Conservation (phyloP, 2,113 vertebrate genomes). For the Plestiodon gilberti region DNA sequence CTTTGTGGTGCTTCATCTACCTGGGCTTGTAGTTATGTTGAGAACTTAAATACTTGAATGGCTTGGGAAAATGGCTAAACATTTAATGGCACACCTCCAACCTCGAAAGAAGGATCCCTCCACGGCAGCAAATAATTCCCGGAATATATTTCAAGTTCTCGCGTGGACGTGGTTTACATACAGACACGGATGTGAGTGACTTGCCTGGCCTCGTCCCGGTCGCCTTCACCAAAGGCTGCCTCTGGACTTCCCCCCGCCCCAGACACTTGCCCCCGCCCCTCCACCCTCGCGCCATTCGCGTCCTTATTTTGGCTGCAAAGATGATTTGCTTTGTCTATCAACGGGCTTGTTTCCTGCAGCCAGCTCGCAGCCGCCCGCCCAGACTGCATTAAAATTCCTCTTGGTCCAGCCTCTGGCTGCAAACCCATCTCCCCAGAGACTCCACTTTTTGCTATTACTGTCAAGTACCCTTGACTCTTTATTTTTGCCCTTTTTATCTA, state of each 20-base stretch:
- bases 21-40: background rate
- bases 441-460: conserved; percentile 95
- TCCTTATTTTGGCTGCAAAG: conserved; percentile 58
- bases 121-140: background rate
- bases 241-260: background rate
- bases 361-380: conserved; percentile 64
- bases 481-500: conserved; percentile 99
- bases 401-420: conserved; percentile 76
- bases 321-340: conserved; percentile 80
- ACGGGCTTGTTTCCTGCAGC: conserved; percentile 63
- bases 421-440: conserved; percentile 86
- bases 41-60: background rate
- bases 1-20: background rate
- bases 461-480: conserved; percentile 99
- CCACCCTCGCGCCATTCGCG: background rate
- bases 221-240: background rate
- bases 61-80: background rate
- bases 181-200: too few species aligned
- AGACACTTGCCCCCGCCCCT: background rate
- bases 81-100: background rate
- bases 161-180: background rate
- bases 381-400: conserved; percentile 94
- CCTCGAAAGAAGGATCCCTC: background rate
- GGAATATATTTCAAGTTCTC: background rate
- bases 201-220: background rate